These are phyloP conservation scores for Ibidorhyncha struthersii DNA, from an alignment of 2,113 vertebrate genomes.

Conservation along the genomic window DNA sequence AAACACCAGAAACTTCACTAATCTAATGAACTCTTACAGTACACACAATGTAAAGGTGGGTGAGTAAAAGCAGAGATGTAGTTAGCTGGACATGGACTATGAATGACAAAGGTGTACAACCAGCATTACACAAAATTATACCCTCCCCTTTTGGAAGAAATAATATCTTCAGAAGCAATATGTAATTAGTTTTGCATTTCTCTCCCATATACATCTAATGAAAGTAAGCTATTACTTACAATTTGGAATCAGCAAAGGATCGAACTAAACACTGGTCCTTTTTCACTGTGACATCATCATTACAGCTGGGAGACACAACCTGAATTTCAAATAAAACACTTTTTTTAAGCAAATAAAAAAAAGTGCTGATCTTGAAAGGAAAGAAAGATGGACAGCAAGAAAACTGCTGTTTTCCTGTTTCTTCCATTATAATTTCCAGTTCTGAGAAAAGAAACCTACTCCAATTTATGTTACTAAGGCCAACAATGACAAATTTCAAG, in stretches of 20 bases:
- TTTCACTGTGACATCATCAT: slow-evolving; percentile 91
- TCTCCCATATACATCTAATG: background rate
- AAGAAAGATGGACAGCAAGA: background rate
- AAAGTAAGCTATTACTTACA: slow-evolving; percentile 80
- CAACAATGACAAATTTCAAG: background rate
- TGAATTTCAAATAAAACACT: slow-evolving; percentile 67
- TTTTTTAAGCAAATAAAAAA: background rate
- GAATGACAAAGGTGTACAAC: background rate
- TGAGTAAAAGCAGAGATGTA: background rate
- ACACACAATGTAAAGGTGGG: background rate
- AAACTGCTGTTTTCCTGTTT: background rate
- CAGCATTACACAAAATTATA: background rate
- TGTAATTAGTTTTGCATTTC: background rate
- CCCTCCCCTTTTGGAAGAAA: background rate
- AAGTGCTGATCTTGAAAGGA: background rate
- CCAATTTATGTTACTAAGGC: background rate
- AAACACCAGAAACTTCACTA: background rate
- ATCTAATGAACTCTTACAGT: background rate
- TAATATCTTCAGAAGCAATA: background rate
- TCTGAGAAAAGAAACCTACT: background rate
- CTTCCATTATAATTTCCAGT: background rate
- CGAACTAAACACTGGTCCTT: slow-evolving; percentile 97
- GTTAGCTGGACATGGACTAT: background rate
- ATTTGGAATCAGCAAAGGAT: slow-evolving; percentile 94
- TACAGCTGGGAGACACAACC: slow-evolving; percentile 96